Evolutionary conservation across 1,140 invertebrate species (phyloP).

Genomic region (Bombus waltoni): DNA sequence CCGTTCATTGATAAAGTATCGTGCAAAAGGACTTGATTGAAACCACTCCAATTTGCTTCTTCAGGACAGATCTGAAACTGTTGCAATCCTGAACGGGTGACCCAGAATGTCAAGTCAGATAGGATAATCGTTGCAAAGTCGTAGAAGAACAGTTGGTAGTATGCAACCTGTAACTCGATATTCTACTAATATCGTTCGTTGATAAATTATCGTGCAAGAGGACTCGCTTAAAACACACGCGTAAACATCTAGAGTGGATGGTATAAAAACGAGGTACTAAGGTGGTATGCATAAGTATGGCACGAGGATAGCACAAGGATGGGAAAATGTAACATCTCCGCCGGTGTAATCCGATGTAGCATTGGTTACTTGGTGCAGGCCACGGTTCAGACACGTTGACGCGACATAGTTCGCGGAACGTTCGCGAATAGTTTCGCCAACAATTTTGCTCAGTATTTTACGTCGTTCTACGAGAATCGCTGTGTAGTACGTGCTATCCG

Average conservation of each 20-base stretch:
- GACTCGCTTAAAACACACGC: too few species aligned
- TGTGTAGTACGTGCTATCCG: background rate
- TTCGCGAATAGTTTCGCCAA: slow-evolving; percentile 71
- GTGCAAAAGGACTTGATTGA: too few species aligned
- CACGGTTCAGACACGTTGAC: slow-evolving; percentile 46
- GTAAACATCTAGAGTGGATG: background rate
- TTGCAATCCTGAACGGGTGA: too few species aligned
- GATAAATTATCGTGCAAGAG: background rate
- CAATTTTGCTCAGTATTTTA: slow-evolving; percentile 69
- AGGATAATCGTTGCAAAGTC: too few species aligned
- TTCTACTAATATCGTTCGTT: background rate
- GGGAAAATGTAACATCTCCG: slow-evolving; percentile 31
- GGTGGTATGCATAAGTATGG: background rate
- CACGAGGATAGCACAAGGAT: slow-evolving; percentile 5
- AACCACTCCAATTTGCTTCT: too few species aligned
- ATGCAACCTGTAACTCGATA: background rate
- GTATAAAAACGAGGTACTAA: background rate
- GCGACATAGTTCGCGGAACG: slow-evolving; percentile 72
- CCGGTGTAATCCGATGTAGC: slow-evolving; percentile 35
- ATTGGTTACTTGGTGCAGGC: background rate
- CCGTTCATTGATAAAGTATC: background rate
- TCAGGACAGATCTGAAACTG: too few species aligned
- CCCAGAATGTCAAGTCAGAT: too few species aligned
- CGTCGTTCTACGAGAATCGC: slow-evolving; percentile 28
- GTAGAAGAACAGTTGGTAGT: background rate